Evolutionary conservation across 2,888 invertebrate species (phyloP).

Genomic region (Crossocerus cetratus): DNA sequence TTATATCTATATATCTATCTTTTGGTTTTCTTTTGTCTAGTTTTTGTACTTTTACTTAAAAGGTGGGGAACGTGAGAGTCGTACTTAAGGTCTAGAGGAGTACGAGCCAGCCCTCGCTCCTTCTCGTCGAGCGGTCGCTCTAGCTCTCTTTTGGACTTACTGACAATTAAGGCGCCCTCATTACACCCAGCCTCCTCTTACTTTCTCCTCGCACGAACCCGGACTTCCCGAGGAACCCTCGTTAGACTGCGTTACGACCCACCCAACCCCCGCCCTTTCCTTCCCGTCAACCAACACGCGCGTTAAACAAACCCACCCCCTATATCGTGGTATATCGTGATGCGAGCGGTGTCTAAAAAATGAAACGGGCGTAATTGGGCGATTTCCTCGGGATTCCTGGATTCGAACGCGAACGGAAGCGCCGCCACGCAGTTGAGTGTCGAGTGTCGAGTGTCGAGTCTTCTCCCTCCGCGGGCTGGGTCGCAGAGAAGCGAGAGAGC

Average conservation of each 20-base stretch:
- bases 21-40: no score
- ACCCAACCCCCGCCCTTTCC: background rate
- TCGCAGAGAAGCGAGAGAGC: slow-evolving; percentile 7
- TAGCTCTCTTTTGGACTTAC: slow-evolving; percentile 50
- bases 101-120: slow-evolving; percentile 47
- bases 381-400: background rate
- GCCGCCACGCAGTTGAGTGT: background rate
- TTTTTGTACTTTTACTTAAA: no score
- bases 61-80: slow-evolving; percentile 61
- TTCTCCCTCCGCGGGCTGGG: slow-evolving; percentile 5
- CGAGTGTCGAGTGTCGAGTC: slow-evolving; percentile 7
- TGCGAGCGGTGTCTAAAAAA: background rate
- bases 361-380: background rate
- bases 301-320: no score
- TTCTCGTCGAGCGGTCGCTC: slow-evolving; percentile 53
- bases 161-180: slow-evolving; percentile 55
- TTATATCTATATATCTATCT: slow-evolving; percentile 25
- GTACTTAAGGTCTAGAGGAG: slow-evolving; percentile 60
- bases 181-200: slow-evolving; percentile 39
- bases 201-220: slow-evolving; percentile 7
- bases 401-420: background rate
- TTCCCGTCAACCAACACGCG: no score
- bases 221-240: slow-evolving; percentile 34
- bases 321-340: no score
- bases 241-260: slow-evolving; percentile 45